phyloP scores from a whole-genome alignment of 2,113 vertebrate species.

The Brienomyrus brachyistius region DNA sequence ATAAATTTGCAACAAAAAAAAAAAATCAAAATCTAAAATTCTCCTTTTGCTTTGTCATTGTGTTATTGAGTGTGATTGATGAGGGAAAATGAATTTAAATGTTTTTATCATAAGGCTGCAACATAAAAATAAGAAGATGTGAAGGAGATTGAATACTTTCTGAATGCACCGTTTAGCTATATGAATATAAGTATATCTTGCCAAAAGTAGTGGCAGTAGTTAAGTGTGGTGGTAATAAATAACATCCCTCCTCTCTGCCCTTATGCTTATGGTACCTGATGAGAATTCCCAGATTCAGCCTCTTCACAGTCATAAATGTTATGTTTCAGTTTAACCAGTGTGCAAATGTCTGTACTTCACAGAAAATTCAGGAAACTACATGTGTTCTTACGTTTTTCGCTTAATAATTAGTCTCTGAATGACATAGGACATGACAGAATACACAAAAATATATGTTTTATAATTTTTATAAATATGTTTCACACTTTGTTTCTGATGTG shows the following conservation, averaged over 20 bases:
- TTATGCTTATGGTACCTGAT: not conserved
- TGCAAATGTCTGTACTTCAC: not conserved
- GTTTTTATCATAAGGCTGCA: not conserved
- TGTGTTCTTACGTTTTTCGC: not conserved
- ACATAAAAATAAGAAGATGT: not conserved
- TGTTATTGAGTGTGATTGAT: not conserved
- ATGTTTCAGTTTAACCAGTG: not conserved
- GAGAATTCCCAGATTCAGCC: not conserved
- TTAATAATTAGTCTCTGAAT: not conserved
- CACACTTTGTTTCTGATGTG: not conserved
- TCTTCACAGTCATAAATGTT: not conserved
- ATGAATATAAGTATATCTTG: not conserved
- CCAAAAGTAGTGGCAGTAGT: slow-evolving; percentile 31
- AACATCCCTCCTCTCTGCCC: too few species aligned
- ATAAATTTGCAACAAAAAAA: not conserved
- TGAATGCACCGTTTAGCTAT: not conserved
- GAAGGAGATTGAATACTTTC: not conserved
- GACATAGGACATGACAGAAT: not conserved
- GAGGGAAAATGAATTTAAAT: too few species aligned
- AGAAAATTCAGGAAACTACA: not conserved
- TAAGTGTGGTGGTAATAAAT: slow-evolving; percentile 55
- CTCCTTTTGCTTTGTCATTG: not conserved
- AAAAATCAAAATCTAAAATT: not conserved
- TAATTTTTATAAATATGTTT: too few species aligned
- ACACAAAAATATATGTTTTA: not conserved